Conservation (phyloP, 1,140 invertebrate species). For the Vanessa tameamea region DNA sequence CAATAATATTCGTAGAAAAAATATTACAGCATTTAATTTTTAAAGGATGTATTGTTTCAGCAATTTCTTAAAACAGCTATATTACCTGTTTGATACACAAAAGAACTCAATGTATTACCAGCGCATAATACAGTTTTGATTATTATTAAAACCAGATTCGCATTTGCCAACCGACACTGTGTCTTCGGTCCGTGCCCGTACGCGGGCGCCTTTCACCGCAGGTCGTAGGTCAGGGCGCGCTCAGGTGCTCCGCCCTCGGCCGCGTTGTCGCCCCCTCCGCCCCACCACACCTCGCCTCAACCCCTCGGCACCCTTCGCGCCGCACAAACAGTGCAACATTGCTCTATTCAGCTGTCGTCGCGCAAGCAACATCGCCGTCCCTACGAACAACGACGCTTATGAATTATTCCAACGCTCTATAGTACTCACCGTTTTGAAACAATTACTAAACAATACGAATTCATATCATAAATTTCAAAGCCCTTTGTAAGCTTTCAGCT, state of each 20-base stretch:
- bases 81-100: neutral
- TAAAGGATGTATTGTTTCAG: neutral
- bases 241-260: conserved; percentile 75
- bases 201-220: conserved; percentile 75
- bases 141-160: conserved; percentile 61
- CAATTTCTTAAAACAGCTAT: neutral
- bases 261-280: conserved; percentile 35
- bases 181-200: conserved; percentile 68
- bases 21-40: neutral
- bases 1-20: conserved; percentile 7
- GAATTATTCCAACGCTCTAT: conserved; percentile 70
- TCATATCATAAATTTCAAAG: conserved; percentile 72
- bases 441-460: conserved; percentile 78
- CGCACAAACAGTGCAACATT: conserved; percentile 62
- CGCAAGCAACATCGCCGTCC: conserved; percentile 61
- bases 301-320: conserved; percentile 37
- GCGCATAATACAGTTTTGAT: conserved; percentile 47
- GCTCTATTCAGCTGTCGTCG: conserved; percentile 77
- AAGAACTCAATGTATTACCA: neutral
- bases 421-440: conserved; percentile 61
- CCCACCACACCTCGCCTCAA: conserved; percentile 29
- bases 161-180: conserved; percentile 59
- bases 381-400: conserved; percentile 71
- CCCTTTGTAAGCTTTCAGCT: conserved; percentile 62
- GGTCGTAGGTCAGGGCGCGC: conserved; percentile 79